phyloP scores from a whole-genome alignment of 2,797 vertebrate genomes.

The Oreonectes daqikongensis region DNA sequence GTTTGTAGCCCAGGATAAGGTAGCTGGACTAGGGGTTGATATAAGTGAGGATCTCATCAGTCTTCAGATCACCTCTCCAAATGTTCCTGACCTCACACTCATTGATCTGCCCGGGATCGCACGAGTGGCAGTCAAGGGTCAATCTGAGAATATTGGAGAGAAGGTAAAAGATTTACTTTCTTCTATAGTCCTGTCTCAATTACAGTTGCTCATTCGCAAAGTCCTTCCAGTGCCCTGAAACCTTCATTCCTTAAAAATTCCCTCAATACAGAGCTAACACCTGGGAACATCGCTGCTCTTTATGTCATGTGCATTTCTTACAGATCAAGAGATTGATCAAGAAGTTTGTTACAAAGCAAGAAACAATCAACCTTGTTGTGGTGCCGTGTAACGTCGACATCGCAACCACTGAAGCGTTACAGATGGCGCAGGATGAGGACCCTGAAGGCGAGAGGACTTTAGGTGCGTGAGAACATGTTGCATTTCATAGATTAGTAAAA shows the following conservation, averaged over 20 bases:
- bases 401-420: conserved; percentile 88
- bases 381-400: conserved; percentile 91
- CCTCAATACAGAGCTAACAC: too few species aligned
- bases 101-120: conserved; percentile 90
- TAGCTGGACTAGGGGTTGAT: conserved; percentile 71
- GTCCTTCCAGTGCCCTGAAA: too few species aligned
- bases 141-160: conserved; percentile 81
- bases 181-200: too few species aligned
- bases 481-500: conserved; percentile 76
- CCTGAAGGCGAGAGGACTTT: conserved; percentile 85
- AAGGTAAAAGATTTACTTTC: too few species aligned
- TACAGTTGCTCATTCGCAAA: too few species aligned
- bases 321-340: conserved; percentile 84
- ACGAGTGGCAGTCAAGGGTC: conserved; percentile 82
- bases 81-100: conserved; percentile 86
- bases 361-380: conserved; percentile 89
- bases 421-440: conserved; percentile 88
- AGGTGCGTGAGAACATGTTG: conserved; percentile 68
- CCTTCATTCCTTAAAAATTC: too few species aligned
- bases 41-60: conserved; percentile 83
- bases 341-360: conserved; percentile 79
- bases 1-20: conserved; percentile 72
- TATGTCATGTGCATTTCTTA: neutral
- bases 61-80: conserved; percentile 80
- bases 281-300: too few species aligned